Base-by-base conservation (phyloP, 2,888 invertebrate species). In the Tipula confusa region DNA sequence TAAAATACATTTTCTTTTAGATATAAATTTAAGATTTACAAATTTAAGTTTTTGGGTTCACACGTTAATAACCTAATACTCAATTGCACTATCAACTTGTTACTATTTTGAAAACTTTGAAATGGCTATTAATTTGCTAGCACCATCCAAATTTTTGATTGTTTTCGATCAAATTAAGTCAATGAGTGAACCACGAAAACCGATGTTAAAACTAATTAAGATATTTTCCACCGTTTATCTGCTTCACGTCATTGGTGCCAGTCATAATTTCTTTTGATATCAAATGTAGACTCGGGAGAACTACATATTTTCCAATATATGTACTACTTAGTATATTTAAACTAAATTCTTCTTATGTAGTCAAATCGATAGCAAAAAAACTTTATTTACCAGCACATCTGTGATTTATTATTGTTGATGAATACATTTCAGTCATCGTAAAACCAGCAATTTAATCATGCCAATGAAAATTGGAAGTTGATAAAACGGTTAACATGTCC, bases 231-330 rank as follows among this genome's bases (percentile, higher is more conserved):
- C 83, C 97, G 91, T 85, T 93, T 93, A 28, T 92, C 96, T 79
- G 97, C 96, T 88, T 93, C 90, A 0, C 96, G 96, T 85, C 97
- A 91, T 84, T 97, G 89, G 9, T 64, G 97, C 95, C 96, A 97
- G 86, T n/a, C 93, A 89, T 15, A 98, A 91, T 89, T 98, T 98
- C 98, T 90, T 99, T 99, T 0, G 98, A 98, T 85, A 99, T 99
- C 80, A 99, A 92, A n/a, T 99, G 99, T 83, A 98, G 99, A 88
- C 98, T 98, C 0, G 99, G 99, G 90, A 99, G 99, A n/a, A 99
- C 92, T 2, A 99, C 99, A 88, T 95, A 97, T 88, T 96, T 95
- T 28, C 99, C 99, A 33, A 99, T 93, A 87, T 99, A 99, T 0
- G 99, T 99, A 89, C 99, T 99, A 88, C 98, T 13, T 93, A 92